A percentile compares a stretch with the other conserved stretches of the same genome.
These are phyloP conservation scores for Kryptolebias ocellatus DNA, from an alignment of 2,797 vertebrate species.

Conservation along the genomic window DNA sequence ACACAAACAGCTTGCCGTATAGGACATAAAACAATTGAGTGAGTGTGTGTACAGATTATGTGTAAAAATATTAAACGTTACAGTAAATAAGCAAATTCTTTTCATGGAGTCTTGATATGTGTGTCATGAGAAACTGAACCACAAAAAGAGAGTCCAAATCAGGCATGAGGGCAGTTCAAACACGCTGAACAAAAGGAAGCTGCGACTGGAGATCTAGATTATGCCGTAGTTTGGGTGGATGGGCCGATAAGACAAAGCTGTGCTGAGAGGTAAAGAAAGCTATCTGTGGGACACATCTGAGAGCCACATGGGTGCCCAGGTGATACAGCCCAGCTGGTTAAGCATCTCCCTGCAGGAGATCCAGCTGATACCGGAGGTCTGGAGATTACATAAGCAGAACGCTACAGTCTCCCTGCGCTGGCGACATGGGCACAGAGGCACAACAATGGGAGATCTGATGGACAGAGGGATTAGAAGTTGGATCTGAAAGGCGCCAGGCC, in stretches of 20 bases:
- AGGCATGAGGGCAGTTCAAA: constrained; percentile 76
- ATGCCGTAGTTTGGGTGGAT: constrained; percentile 71
- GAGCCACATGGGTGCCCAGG: constrained; percentile 79
- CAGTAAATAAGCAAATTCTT: background rate
- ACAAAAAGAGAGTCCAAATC: constrained; percentile 37
- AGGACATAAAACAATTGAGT: too few species aligned
- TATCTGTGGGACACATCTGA: constrained; percentile 76
- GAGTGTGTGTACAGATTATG: too few species aligned
- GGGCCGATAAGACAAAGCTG: constrained; percentile 73
- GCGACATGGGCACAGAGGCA: constrained; percentile 75
- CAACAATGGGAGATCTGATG: constrained; percentile 82
- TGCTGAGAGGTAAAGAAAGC: constrained; percentile 84
- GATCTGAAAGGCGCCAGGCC: constrained; percentile 86
- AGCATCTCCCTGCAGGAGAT: constrained; percentile 63
- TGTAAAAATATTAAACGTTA: too few species aligned
- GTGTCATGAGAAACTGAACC: constrained; percentile 31
- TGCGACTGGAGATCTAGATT: constrained; percentile 67
- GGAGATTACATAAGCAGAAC: constrained; percentile 79
- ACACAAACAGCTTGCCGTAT: too few species aligned
- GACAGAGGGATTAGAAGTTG: constrained; percentile 81
- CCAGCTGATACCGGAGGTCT: constrained; percentile 73
- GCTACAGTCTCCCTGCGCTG: constrained; percentile 55
- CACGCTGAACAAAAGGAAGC: constrained; percentile 72
- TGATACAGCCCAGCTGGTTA: constrained; percentile 71
- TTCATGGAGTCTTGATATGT: background rate